Evolutionary conservation across 2,797 vertebrate species (phyloP).

Genomic region (Leucoraja ocellata): DNA sequence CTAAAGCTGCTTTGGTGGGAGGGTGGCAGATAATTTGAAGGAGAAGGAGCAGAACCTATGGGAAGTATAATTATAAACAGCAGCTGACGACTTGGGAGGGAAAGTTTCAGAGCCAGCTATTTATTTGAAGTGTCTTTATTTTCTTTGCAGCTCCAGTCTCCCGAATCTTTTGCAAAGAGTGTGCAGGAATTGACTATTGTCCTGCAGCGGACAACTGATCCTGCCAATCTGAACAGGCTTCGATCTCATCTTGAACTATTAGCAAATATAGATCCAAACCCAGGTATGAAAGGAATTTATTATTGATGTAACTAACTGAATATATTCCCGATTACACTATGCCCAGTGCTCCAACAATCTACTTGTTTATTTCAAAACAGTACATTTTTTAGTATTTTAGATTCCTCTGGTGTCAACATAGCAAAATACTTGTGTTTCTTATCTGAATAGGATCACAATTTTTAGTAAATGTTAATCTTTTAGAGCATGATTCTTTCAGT

Average conservation of each 20-base stretch:
- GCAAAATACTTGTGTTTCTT: neutral
- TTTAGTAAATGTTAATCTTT: neutral
- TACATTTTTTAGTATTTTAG: neutral
- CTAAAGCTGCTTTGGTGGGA: too few relatives aligned
- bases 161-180: constrained; percentile 92
- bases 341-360: neutral
- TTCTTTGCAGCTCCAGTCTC: constrained; percentile 76
- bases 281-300: constrained; percentile 58
- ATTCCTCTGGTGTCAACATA: neutral
- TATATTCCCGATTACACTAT: neutral
- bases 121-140: neutral
- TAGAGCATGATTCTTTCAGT: neutral
- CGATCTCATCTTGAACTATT: constrained; percentile 85
- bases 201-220: constrained; percentile 86
- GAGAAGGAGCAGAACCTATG: too few relatives aligned
- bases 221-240: constrained; percentile 85
- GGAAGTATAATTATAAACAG: too few relatives aligned
- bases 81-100: too few relatives aligned
- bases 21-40: too few relatives aligned
- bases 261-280: constrained; percentile 90
- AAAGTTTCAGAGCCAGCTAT: too few relatives aligned
- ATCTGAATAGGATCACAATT: neutral
- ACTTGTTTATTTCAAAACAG: neutral
- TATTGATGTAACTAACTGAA: neutral
- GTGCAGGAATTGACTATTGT: constrained; percentile 94